Evolutionary conservation across 2,888 invertebrate genomes (phyloP), one percentile per base, ranked within the genome.

Genomic region (Trachelus stipa): DNA sequence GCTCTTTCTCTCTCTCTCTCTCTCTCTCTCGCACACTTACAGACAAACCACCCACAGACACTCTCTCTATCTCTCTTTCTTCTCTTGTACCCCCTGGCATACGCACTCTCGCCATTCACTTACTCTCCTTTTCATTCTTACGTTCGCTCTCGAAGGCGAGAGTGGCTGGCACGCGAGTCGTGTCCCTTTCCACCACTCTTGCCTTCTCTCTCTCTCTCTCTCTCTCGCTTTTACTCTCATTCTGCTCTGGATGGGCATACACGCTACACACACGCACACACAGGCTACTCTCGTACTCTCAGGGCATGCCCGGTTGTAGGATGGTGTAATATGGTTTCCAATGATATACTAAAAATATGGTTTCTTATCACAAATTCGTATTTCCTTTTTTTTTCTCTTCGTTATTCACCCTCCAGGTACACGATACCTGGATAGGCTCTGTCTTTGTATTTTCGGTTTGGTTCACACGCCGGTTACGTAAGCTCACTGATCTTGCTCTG

Each of bases 251-350:
- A 79, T 77, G 75, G 74, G 77, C 77, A 76, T 76, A 69, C 76
- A 75, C 76, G 73, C 76, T n/a, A 69, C 30, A 80, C 83, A 84
- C 83, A 80, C 83, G 68, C 79, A 77, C 74, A 68, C 87, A 83
- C 89, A 88, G 82, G 82, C 87, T 88, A 88, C 91, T 90, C 91
- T 91, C 90, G 91, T 91, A 90, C 90, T 90, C 90, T 90, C 90
- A 89, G 90, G 90, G 90, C 91, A 90, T 91, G 91, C 90, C 91
- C 90, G 87, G 91, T 91, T 91, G 91, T 90, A 91, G 91, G 91
- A 91, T 90, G 87, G 88, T 90, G 86, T 88, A 85, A 87, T 82
- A 77, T 82, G 82, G 84, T 84, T 82, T 84, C 77, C 79, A 82
- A 81, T 68, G 68, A 35, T 34, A 73, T 37, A 34, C 71, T 71